Conservation (phyloP, 2,113 vertebrate species). For the Sialia sialis region DNA sequence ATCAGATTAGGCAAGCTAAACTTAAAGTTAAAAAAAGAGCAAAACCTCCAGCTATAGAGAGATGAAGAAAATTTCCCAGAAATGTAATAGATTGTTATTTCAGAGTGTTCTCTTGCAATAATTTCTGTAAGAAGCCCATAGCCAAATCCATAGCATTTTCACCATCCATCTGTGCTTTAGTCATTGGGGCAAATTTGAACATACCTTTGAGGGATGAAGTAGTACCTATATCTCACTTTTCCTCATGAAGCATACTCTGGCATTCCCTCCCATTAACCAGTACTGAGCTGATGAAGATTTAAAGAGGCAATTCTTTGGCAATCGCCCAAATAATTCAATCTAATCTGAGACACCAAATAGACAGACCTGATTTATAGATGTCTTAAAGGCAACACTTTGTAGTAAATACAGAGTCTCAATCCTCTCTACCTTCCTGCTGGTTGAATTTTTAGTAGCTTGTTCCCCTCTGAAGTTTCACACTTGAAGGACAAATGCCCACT, state of each 20-base stretch:
- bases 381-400: not conserved
- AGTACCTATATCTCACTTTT: not conserved
- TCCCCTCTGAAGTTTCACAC: not conserved
- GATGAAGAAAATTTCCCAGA: not conserved
- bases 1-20: not conserved
- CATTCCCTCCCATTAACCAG: not conserved
- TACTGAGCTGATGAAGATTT: not conserved
- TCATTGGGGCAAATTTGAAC: not conserved
- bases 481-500: not conserved
- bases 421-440: not conserved
- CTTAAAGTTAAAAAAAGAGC: not conserved
- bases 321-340: not conserved
- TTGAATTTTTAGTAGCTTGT: not conserved
- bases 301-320: not conserved
- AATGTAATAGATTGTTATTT: not conserved
- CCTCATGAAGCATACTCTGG: not conserved
- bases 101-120: not conserved
- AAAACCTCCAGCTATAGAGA: not conserved
- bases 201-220: not conserved
- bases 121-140: not conserved
- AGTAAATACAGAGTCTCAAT: not conserved
- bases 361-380: not conserved
- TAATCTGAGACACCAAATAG: not conserved
- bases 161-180: not conserved
- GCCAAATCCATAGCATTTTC: slow-evolving; percentile 7